phyloP scores from a whole-genome alignment of 2,888 invertebrate species.

The Lepas anatifera region DNA sequence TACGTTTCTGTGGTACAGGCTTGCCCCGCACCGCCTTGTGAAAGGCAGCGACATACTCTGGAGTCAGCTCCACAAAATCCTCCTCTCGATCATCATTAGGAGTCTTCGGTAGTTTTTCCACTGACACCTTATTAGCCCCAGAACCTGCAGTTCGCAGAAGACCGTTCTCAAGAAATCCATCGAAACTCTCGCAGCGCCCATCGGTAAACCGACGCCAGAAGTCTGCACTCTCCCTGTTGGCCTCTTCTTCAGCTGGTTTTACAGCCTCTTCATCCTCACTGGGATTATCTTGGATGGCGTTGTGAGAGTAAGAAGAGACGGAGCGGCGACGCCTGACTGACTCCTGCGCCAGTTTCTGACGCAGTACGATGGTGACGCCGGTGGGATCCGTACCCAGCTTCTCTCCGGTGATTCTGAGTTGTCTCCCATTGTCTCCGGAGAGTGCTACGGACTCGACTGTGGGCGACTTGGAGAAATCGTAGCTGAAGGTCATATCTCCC shows the following conservation, averaged over 20 bases:
- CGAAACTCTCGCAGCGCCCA: not conserved
- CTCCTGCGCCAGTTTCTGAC: not conserved
- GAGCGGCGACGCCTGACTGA: not conserved
- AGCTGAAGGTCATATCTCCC: slow-evolving; percentile 15
- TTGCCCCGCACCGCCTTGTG: not conserved
- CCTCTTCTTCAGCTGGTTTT: not conserved
- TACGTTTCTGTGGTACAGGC: not conserved
- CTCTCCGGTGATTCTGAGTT: slow-evolving; percentile 16
- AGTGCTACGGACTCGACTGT: not conserved
- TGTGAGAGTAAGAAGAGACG: not conserved
- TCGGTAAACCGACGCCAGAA: slow-evolving; percentile 3
- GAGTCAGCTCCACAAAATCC: not conserved
- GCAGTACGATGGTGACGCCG: slow-evolving; percentile 11
- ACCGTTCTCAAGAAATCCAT: slow-evolving; percentile 13
- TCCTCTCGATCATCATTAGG: too few relatives aligned
- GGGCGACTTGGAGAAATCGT: slow-evolving; percentile 16
- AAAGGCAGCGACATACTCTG: not conserved
- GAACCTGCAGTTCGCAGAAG: slow-evolving; percentile 15
- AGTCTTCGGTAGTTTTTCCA: too few relatives aligned
- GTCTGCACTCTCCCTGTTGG: not conserved
- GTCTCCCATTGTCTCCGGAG: not conserved
- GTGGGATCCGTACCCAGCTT: slow-evolving; percentile 15
- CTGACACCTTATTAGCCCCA: too few relatives aligned
- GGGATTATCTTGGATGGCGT: not conserved
- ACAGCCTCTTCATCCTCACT: not conserved